phyloP scores from a whole-genome alignment of 2,797 vertebrate genomes.

The Rachycentron canadum region DNA sequence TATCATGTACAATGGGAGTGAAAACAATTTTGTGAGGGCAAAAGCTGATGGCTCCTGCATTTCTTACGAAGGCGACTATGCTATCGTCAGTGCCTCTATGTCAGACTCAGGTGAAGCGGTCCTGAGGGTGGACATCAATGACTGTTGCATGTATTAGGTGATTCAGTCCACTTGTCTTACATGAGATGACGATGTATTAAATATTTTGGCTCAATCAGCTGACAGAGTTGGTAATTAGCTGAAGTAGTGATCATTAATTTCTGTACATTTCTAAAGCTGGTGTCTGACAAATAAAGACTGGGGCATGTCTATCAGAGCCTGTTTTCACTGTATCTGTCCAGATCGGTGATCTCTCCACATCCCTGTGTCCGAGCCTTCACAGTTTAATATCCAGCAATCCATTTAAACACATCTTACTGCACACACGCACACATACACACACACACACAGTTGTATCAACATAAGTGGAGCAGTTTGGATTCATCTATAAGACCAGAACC shows the following conservation, averaged over 20 bases:
- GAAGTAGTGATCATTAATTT: neutral
- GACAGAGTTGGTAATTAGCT: neutral
- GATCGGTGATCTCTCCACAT: no score
- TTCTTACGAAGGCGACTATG: slow-evolving; percentile 61
- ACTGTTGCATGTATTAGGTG: slow-evolving; percentile 61
- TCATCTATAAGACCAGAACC: no score
- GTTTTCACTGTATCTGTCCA: neutral
- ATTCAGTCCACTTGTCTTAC: neutral
- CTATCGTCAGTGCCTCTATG: slow-evolving; percentile 68
- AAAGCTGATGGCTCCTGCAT: slow-evolving; percentile 65
- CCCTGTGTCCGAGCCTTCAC: no score
- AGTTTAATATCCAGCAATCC: no score
- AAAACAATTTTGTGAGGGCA: slow-evolving; percentile 60
- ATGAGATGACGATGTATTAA: neutral
- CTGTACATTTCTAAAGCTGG: neutral
- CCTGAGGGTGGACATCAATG: slow-evolving; percentile 67
- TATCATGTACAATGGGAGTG: slow-evolving; percentile 68
- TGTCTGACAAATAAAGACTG: slow-evolving; percentile 3
- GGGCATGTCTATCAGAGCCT: neutral
- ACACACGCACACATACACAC: no score
- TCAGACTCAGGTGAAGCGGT: slow-evolving; percentile 65
- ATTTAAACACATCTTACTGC: no score
- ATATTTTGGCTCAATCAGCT: neutral
- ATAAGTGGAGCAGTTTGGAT: no score
- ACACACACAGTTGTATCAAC: no score